Conservation (phyloP, 2,113 vertebrate genomes). For the Acinonyx jubatus region DNA sequence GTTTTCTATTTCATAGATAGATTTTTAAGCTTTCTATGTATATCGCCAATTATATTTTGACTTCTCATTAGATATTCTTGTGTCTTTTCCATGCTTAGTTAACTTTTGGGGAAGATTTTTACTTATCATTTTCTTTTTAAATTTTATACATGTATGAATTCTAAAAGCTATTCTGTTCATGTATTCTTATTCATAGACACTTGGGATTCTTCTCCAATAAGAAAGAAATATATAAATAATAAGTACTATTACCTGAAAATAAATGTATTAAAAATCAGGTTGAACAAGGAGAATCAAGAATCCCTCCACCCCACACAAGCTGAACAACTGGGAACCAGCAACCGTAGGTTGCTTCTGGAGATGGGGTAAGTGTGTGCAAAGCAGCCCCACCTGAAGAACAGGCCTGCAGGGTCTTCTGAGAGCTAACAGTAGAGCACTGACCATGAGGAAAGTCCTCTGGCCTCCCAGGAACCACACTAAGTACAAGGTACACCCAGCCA, state of each 20-base stretch:
- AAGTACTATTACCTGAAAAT: neutral
- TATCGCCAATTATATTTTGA: neutral
- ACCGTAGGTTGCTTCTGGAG: no score
- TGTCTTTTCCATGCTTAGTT: neutral
- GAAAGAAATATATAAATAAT: neutral
- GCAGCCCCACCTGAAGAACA: rapidly evolving
- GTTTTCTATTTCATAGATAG: neutral
- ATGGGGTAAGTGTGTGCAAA: neutral
- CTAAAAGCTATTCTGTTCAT: neutral
- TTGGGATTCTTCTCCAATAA: neutral
- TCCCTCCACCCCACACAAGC: neutral
- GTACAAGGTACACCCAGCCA: rapidly evolving
- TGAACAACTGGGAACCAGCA: neutral
- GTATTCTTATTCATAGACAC: neutral
- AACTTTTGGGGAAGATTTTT: neutral
- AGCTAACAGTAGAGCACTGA: rapidly evolving
- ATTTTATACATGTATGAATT: neutral
- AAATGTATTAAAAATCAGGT: neutral
- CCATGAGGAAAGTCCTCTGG: neutral
- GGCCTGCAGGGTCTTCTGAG: neutral
- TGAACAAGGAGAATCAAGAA: neutral
- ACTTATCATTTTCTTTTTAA: neutral
- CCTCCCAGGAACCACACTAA: neutral
- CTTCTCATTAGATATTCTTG: neutral
- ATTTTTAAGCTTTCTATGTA: neutral